These are phyloP conservation scores for Pygoscelis adeliae DNA, from an alignment of 2,113 vertebrate species.

Conservation along the genomic window DNA sequence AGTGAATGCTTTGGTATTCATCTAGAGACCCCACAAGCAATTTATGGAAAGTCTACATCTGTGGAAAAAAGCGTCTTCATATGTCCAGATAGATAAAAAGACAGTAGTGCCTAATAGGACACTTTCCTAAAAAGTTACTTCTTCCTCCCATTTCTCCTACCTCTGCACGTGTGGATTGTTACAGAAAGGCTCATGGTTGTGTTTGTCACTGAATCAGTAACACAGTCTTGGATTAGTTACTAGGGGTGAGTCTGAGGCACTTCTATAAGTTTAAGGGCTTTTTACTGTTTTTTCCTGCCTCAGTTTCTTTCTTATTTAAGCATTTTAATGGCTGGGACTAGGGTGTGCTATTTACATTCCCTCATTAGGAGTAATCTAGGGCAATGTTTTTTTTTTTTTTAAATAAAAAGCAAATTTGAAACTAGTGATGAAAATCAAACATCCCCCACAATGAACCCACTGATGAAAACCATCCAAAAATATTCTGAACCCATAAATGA, in stretches of 20 bases:
- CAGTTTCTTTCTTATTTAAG: background rate
- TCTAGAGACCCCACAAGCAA: background rate
- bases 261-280: background rate
- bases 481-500: background rate
- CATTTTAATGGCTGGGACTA: background rate
- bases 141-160: background rate
- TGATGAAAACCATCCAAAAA: background rate
- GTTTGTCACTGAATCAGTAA: background rate
- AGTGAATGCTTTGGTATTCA: background rate
- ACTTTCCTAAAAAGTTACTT: background rate
- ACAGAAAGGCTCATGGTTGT: background rate
- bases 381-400: background rate
- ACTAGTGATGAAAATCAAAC: background rate
- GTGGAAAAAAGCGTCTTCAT: background rate
- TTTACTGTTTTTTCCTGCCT: background rate
- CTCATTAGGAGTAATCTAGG: background rate
- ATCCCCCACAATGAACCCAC: background rate
- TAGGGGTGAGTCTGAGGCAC: background rate
- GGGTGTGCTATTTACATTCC: background rate
- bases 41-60: background rate
- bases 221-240: background rate
- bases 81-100: background rate
- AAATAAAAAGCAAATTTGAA: background rate
- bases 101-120: background rate
- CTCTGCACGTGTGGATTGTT: fast-evolving